Evolutionary conservation across 2,888 invertebrate genomes (phyloP).

Genomic region (Platynereis dumerilii): DNA sequence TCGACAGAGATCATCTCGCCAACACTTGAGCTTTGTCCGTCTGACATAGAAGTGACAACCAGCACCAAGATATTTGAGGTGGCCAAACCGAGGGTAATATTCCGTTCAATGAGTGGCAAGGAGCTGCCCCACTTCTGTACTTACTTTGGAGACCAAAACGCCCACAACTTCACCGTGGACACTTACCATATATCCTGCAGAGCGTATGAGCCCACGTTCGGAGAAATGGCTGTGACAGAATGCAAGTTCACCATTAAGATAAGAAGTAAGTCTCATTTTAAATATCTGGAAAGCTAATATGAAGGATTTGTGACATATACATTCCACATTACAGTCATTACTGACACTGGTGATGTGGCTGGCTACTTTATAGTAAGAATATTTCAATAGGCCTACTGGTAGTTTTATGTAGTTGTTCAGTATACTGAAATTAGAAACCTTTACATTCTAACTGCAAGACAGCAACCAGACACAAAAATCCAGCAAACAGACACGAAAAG

Average conservation of each 20-base stretch:
- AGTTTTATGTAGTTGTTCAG: no score
- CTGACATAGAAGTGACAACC: constrained; percentile 24
- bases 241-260: constrained; percentile 33
- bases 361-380: no score
- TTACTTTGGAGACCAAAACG: constrained; percentile 25
- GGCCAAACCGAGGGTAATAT: constrained; percentile 23
- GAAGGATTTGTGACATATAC: no score
- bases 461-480: no score
- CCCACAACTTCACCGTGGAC: constrained; percentile 32
- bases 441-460: no score
- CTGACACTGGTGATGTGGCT: no score
- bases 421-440: no score
- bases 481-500: no score
- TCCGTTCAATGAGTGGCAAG: constrained; percentile 27
- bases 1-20: constrained; percentile 34
- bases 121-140: constrained; percentile 31
- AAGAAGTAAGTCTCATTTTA: constrained; percentile 26
- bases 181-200: constrained; percentile 31
- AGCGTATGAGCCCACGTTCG: constrained; percentile 36
- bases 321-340: no score
- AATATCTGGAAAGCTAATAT: no score
- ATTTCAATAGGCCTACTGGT: no score
- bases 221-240: constrained; percentile 24
- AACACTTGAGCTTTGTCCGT: constrained; percentile 30
- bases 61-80: constrained; percentile 24